Evolutionary conservation across 1,140 invertebrate species (phyloP).

Genomic region (Latrodectus geometricus): DNA sequence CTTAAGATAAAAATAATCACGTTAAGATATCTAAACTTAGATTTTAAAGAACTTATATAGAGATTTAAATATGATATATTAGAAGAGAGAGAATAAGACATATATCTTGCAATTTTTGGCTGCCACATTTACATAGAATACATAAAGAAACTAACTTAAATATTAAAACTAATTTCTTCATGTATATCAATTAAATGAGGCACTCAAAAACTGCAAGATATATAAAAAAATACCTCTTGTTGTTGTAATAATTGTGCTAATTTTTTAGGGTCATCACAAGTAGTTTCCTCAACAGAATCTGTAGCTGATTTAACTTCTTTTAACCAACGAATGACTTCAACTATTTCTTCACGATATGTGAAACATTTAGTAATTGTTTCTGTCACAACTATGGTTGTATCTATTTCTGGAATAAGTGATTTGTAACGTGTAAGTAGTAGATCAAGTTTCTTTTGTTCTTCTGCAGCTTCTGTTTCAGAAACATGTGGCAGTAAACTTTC

Average conservation of each 20-base stretch:
- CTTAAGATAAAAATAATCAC: too few relatives aligned
- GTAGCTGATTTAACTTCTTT: conserved; percentile 65
- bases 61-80: too few relatives aligned
- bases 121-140: too few relatives aligned
- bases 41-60: too few relatives aligned
- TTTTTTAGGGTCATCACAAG: conserved; percentile 55
- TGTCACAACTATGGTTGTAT: conserved; percentile 91
- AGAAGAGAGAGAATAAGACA: too few relatives aligned
- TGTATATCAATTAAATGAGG: too few relatives aligned
- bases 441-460: conserved; percentile 81
- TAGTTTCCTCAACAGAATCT: conserved; percentile 39
- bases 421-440: conserved; percentile 87
- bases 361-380: conserved; percentile 93
- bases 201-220: neutral
- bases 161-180: too few relatives aligned
- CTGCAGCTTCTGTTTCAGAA: conserved; percentile 80
- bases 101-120: too few relatives aligned
- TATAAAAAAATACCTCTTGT: conserved; percentile 76
- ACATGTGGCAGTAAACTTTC: conserved; percentile 83
- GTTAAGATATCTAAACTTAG: too few relatives aligned
- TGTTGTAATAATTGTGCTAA: conserved; percentile 75
- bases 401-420: conserved; percentile 89
- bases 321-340: conserved; percentile 76
- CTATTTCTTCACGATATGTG: conserved; percentile 87
- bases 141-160: too few relatives aligned